Base-by-base conservation (phyloP, 92 coral and sea anemone genomes). In the Plumapathes pennacea region DNA sequence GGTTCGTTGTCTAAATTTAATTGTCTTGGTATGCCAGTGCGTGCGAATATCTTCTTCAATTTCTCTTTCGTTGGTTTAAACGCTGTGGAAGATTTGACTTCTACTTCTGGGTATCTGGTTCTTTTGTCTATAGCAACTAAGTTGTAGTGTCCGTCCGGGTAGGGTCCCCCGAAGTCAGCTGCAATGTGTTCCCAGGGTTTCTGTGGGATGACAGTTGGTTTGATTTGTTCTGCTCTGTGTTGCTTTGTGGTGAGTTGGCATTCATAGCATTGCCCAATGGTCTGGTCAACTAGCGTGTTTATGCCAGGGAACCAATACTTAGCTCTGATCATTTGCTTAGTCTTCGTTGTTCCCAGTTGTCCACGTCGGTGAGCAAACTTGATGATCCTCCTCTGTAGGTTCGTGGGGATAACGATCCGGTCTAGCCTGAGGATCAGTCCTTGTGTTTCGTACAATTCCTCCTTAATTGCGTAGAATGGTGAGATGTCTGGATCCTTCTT, bases 1-100 rank as follows among this genome's bases (percentile, higher is more conserved):
- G 69, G 82, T 65, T 74, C 74, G 25, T 75, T 75, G 68, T 65
- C 82, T 15, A 38, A 55, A 32, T 65, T 69, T 26, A 65, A 23
- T 18, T 46, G 33, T 30, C 52, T 46, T 33, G 83, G 76, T 66
- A 62, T 75, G 0, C 83, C 75, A 50, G 55, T 19, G 15, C 61
- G 56, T 2, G 69, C 83, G 39, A 66, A 75, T 8, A 47, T 50
- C 12, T 75, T 40, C 39, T 75, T 65, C 0, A 66, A 26, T 39
- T 52, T 65, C 26, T 56, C 75, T 21, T 44, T 66, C 54, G 9
- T 42, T 29, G 43, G 25, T 44, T 32, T 4, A 33, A 76, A 58
- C 23, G 19, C 25, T 29, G 76, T 67, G 1, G 46, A 14, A 10
- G 69, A 53, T 33, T 48, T 52, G 2, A 34, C 12, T 26, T 74